Evolutionary conservation across 2,113 vertebrate species (phyloP).

Genomic region (Saccopteryx leptura): DNA sequence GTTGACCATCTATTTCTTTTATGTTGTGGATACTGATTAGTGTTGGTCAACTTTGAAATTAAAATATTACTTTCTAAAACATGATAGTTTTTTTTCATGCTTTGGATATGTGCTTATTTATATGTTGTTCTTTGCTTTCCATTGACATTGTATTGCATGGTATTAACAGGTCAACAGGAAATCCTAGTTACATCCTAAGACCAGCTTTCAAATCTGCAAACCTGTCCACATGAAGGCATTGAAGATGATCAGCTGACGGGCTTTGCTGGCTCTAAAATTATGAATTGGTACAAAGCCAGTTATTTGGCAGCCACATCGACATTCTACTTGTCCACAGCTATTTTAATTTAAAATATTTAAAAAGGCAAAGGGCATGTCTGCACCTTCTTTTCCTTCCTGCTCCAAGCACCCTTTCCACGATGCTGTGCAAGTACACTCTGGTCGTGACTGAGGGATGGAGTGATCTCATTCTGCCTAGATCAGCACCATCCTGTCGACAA

Average conservation of each 20-base stretch:
- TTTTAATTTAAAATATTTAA: constrained; percentile 22
- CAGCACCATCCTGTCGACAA: not conserved
- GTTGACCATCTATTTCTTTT: not conserved
- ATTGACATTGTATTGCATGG: not conserved
- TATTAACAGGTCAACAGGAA: constrained; percentile 19
- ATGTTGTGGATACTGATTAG: not conserved
- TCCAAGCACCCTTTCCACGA: not conserved
- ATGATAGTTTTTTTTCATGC: not conserved
- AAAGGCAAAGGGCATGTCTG: not conserved
- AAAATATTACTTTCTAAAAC: not conserved
- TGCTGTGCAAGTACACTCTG: not conserved
- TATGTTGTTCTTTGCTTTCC: not conserved
- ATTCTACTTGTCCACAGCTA: not conserved
- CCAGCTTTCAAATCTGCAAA: not conserved
- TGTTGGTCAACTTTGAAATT: not conserved
- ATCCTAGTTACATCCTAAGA: not conserved
- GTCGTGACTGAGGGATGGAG: not conserved
- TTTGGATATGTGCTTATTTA: not conserved
- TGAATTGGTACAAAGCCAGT: constrained; percentile 18
- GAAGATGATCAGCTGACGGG: constrained; percentile 32
- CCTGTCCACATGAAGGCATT: not conserved
- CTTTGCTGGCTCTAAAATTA: not conserved
- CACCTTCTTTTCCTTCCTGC: not conserved
- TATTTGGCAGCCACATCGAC: constrained; percentile 31
- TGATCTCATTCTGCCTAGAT: not conserved